These are phyloP conservation scores for Lochmaea crataegi DNA, from an alignment of 2,888 invertebrate genomes.

Conservation along the genomic window DNA sequence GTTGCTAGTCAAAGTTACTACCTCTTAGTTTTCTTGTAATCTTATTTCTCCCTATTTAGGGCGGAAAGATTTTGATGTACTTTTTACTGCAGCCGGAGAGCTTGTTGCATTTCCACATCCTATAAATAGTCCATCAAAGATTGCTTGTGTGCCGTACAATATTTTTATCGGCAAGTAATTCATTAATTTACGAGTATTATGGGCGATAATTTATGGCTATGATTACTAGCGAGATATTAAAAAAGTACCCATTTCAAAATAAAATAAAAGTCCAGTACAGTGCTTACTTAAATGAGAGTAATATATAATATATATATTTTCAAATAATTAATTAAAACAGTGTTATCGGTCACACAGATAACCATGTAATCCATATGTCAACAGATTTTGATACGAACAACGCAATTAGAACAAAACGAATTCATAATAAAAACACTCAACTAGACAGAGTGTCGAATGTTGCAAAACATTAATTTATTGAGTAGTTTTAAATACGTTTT, in stretches of 20 bases:
- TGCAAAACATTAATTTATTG: neutral
- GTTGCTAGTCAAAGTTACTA: too few species aligned
- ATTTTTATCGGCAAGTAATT: too few species aligned
- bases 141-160: too few species aligned
- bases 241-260: neutral
- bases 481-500: neutral
- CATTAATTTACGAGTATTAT: too few species aligned
- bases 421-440: conserved; percentile 5
- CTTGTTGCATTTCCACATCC: too few species aligned
- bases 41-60: too few species aligned
- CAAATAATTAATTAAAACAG: neutral
- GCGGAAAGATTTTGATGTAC: too few species aligned
- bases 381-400: neutral
- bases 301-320: neutral
- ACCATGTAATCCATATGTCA: neutral
- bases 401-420: conserved; percentile 6
- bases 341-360: conserved; percentile 15
- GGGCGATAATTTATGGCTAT: too few species aligned
- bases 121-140: too few species aligned
- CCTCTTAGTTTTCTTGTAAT: too few species aligned
- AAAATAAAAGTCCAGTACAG: neutral
- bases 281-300: neutral
- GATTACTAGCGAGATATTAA: too few species aligned
- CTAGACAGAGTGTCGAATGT: conserved; percentile 11
- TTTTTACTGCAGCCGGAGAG: too few species aligned